Evolutionary conservation across 2,888 invertebrate genomes (phyloP).

Genomic region (Catocala nupta): DNA sequence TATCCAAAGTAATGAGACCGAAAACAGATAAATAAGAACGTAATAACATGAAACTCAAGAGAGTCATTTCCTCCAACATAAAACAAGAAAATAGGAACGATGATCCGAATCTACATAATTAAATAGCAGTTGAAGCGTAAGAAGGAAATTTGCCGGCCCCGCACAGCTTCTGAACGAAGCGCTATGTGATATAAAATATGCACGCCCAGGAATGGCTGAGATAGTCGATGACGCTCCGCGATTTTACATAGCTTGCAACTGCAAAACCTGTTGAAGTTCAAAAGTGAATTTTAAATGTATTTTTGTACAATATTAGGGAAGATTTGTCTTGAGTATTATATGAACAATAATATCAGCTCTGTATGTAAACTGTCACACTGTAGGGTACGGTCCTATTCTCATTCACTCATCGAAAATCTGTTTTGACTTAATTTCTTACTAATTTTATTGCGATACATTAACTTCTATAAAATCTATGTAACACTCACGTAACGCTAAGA

Average conservation of each 20-base stretch:
- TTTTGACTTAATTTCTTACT: too few species aligned
- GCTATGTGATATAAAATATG: conserved; percentile 75
- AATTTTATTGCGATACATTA: too few species aligned
- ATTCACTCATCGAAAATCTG: too few species aligned
- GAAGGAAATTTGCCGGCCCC: conserved; percentile 1
- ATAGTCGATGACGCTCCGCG: conserved; percentile 64
- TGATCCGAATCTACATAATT: conserved; percentile 76
- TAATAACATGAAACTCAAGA: conserved; percentile 51
- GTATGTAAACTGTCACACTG: too few species aligned
- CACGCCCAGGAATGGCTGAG: conserved; percentile 66
- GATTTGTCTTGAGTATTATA: too few species aligned
- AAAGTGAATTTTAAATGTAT: conserved; percentile 54
- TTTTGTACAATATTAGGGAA: too few species aligned
- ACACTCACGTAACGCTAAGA: too few species aligned
- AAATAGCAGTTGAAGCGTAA: conserved; percentile 55
- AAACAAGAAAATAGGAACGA: conserved; percentile 65
- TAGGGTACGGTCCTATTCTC: too few species aligned
- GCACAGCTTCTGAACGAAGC: conserved; percentile 33
- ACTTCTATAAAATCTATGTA: too few species aligned
- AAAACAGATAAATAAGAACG: conserved; percentile 41
- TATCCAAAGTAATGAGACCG: conserved; percentile 16
- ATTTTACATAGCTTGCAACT: conserved; percentile 66
- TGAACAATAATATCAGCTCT: too few species aligned
- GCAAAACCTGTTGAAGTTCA: conserved; percentile 69
- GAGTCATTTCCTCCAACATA: conserved; percentile 55